Evolutionary conservation across 1,140 invertebrate genomes (phyloP).

Genomic region (Leptestheria dahalacensis): DNA sequence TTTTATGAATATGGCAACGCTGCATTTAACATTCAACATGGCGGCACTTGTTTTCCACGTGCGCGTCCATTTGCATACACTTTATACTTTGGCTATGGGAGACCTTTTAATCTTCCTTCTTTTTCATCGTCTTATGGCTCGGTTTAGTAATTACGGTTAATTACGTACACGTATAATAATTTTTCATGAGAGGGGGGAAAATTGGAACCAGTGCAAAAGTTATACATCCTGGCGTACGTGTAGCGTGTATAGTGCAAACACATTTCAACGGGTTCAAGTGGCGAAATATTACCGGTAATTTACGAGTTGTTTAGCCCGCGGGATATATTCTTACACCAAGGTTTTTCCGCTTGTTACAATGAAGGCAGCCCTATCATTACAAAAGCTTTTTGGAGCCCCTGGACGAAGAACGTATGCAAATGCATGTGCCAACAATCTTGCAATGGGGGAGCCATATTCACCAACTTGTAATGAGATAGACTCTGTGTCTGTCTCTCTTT

Average conservation of each 20-base stretch:
- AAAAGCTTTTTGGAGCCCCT: slow-evolving; percentile 3
- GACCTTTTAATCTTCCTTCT: too few relatives aligned
- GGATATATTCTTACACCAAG: neutral
- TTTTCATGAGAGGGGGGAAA: too few relatives aligned
- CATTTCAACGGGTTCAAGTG: too few relatives aligned
- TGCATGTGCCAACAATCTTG: neutral
- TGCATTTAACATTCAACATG: neutral
- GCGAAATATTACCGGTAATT: neutral
- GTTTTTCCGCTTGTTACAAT: slow-evolving; percentile 10
- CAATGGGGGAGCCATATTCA: neutral
- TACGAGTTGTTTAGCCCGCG: neutral
- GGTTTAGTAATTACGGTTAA: too few relatives aligned
- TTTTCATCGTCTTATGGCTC: too few relatives aligned
- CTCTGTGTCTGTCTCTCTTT: neutral
- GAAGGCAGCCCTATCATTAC: slow-evolving; percentile 9
- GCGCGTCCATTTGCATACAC: too few relatives aligned
- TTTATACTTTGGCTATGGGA: too few relatives aligned
- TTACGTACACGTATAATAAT: too few relatives aligned
- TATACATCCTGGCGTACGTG: too few relatives aligned
- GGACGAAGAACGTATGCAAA: neutral
- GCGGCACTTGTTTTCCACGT: too few relatives aligned
- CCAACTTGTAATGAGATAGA: neutral
- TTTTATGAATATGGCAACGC: neutral
- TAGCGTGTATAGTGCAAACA: too few relatives aligned
- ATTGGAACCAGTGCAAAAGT: too few relatives aligned